Conservation (phyloP, 2,797 vertebrate genomes). For the Ispidina picta region DNA sequence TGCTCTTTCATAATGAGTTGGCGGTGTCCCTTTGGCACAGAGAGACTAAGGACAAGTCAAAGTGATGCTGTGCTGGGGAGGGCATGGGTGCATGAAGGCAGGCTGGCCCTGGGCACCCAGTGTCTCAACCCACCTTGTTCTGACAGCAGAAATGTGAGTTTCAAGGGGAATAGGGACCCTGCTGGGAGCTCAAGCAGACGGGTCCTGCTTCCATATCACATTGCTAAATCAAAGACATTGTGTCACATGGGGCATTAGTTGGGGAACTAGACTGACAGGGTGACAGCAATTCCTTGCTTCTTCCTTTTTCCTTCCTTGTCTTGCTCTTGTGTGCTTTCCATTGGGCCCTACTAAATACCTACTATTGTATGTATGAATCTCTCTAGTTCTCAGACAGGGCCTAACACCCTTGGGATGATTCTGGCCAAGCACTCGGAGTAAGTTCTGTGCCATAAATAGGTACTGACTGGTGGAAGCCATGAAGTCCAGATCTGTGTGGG, state of each 20-base stretch:
- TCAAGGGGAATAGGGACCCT: no score
- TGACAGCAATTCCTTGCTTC: neutral
- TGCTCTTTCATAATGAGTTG: neutral
- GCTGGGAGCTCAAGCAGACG: rapidly evolving
- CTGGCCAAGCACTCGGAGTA: neutral
- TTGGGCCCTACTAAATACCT: neutral
- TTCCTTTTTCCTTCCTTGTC: neutral
- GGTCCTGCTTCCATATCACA: neutral
- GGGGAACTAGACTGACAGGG: neutral
- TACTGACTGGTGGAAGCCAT: neutral
- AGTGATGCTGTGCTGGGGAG: neutral
- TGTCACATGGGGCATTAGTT: neutral
- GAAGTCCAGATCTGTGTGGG: neutral
- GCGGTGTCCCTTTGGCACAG: rapidly evolving
- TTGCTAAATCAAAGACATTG: neutral
- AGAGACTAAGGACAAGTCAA: neutral
- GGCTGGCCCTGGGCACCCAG: rapidly evolving
- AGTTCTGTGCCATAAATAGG: neutral
- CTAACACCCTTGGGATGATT: neutral
- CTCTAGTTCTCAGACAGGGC: neutral
- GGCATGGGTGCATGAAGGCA: neutral
- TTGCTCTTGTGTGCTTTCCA: neutral
- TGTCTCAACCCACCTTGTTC: neutral
- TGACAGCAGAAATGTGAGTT: neutral
- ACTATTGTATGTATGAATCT: neutral